Percentiles rank a stretch among this genome's conserved stretches.
phyloP scores from a whole-genome alignment of 1,140 invertebrate genomes.

The Zeugodacus cucurbitae region DNA sequence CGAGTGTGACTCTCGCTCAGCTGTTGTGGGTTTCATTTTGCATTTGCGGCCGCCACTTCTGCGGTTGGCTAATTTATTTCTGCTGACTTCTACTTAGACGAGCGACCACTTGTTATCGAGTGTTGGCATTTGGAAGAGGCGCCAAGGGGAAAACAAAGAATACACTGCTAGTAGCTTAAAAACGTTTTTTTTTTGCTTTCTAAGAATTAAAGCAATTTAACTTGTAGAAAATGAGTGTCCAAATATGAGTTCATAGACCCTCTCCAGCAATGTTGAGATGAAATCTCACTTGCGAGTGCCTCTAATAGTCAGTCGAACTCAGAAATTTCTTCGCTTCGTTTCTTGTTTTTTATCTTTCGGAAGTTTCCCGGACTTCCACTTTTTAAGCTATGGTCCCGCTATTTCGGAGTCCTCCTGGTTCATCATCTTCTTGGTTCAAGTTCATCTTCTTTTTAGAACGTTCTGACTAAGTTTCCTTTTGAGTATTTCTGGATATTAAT shows the following conservation, averaged over 20 bases:
- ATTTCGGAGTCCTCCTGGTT: too few relatives aligned
- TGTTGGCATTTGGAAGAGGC: neutral
- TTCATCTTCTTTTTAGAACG: too few relatives aligned
- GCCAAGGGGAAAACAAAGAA: neutral
- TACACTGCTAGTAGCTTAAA: too few relatives aligned
- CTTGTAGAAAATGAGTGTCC: neutral
- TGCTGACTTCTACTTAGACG: constrained; percentile 5
- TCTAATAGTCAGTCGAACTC: too few relatives aligned
- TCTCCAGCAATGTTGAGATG: neutral
- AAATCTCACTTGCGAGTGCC: too few relatives aligned
- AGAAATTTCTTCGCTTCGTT: too few relatives aligned
- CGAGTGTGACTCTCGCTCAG: neutral
- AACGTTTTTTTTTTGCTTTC: neutral
- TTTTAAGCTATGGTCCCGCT: too few relatives aligned
- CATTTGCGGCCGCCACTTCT: neutral
- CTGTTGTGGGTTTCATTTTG: constrained; percentile 16
- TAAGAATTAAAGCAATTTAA: neutral
- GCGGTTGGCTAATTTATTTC: neutral
- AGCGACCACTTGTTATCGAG: neutral
- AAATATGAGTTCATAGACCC: neutral
- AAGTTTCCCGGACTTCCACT: too few relatives aligned
- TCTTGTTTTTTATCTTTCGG: too few relatives aligned
- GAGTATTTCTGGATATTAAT: too few relatives aligned
- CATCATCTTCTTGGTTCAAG: too few relatives aligned
- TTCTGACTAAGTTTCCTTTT: too few relatives aligned